Evolutionary conservation across 2,113 vertebrate species (phyloP).

Genomic region (Ctenomys sociabilis): DNA sequence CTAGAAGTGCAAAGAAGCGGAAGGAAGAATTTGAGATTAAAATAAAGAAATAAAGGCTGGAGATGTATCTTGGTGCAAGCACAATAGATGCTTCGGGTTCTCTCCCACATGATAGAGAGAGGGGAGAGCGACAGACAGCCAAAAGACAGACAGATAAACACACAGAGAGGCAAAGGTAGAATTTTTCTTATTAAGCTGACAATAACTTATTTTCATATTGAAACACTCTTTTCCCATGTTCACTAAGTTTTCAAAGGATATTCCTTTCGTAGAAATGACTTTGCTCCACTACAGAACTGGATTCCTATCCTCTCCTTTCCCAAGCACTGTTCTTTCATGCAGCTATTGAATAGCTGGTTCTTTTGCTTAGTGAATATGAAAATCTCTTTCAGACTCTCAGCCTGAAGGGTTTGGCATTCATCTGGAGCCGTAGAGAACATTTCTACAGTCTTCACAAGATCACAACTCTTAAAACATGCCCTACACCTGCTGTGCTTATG

Average conservation of each 20-base stretch:
- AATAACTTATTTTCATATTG: background rate
- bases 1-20: background rate
- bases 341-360: background rate
- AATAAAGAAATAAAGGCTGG: background rate
- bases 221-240: background rate
- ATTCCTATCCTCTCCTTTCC: background rate
- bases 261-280: background rate
- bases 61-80: background rate
- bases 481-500: background rate
- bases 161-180: too few relatives aligned
- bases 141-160: too few relatives aligned
- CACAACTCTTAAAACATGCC: rapidly evolving
- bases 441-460: background rate
- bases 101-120: too few relatives aligned
- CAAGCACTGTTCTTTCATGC: background rate
- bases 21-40: background rate
- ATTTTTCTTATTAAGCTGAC: background rate
- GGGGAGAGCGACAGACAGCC: too few relatives aligned
- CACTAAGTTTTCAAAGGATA: background rate
- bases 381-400: background rate
- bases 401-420: rapidly evolving
- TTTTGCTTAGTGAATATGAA: background rate
- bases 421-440: too few relatives aligned
- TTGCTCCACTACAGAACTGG: background rate
- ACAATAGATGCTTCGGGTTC: background rate